Evolutionary conservation across 2,113 vertebrate species (phyloP), one percentile per base, ranked within the genome.

Genomic region (Platichthys flesus): DNA sequence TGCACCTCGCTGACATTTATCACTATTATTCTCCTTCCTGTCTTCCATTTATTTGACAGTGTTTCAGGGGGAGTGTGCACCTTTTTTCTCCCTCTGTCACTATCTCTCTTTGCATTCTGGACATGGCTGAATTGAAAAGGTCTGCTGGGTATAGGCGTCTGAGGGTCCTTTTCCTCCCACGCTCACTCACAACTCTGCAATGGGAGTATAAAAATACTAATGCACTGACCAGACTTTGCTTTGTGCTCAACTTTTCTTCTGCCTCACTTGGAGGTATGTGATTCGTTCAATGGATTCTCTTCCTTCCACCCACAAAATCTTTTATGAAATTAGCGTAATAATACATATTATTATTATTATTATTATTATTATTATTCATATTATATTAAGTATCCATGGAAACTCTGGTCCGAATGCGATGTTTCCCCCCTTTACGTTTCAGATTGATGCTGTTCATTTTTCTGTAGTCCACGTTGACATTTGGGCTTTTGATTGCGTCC

Each of bases 1-100:
- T 70, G 42, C 84, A 88, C 78, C 78, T 74, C 31, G 3, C 63
- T 90, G 85, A 90, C 83, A 92, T 93, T 88, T 87, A 84, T 90
- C 88, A 82, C 88, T 86, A 82, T 90, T 89, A 83, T 91, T 88
- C 77, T 79, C 71, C 26, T 69, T 74, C 60, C 45, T 75, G 74
- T 79, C 81, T 76, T 64, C 24, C 60, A 68, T 79, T 90, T 87
- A 82, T 91, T 85, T 87, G 68, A 76, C 80, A 83, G 67, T 76
- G 76, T 87, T 87, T 86, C 85, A 59, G 58, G 58, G 45, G 71
- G 72, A 71, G 65, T 86, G 67, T 78, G 77, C 26, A 58, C 52
- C 54, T 74, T 61, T 71, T 31, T 63, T 79, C 74, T 74, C 42
- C 31, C n/a, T 60, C 72, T 70, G 24, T 79, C 80, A 55, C 70